Conservation (phyloP, 2,888 invertebrate species). For the Pristionchus entomophagus region DNA sequence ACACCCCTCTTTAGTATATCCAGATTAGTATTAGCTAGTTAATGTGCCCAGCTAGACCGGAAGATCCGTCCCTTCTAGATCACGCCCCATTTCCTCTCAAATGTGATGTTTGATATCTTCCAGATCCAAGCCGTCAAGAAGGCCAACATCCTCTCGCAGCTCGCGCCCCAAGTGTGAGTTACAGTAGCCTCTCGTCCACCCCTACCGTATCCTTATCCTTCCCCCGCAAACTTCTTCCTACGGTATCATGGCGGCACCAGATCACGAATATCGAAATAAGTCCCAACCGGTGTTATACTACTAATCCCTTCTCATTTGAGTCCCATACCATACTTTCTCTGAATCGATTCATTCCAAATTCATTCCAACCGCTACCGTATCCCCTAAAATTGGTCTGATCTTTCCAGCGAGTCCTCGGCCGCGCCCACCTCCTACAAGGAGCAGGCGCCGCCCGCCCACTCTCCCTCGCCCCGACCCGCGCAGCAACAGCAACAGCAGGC, state of each 20-base stretch:
- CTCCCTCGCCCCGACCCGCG: slow-evolving; percentile 27
- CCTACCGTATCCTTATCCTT: not conserved
- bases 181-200: too few species aligned
- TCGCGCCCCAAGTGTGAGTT: slow-evolving; percentile 45
- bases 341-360: not conserved
- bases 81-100: too few species aligned
- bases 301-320: not conserved
- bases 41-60: too few species aligned
- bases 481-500: slow-evolving; percentile 13
- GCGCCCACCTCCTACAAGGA: slow-evolving; percentile 43
- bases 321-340: not conserved
- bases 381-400: too few species aligned
- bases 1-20: too few species aligned
- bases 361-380: slow-evolving; percentile 47
- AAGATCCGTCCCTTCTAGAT: too few species aligned
- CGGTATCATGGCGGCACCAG: too few species aligned
- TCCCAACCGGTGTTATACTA: not conserved
- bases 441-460: slow-evolving; percentile 37
- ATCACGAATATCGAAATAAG: too few species aligned
- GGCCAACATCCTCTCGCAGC: slow-evolving; percentile 46
- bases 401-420: slow-evolving; percentile 41
- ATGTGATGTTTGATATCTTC: not conserved
- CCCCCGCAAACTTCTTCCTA: too few species aligned
- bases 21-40: too few species aligned
- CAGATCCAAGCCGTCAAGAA: slow-evolving; percentile 53